Base-by-base conservation (phyloP, 2,888 invertebrate species). In the Clusia tigrina region DNA sequence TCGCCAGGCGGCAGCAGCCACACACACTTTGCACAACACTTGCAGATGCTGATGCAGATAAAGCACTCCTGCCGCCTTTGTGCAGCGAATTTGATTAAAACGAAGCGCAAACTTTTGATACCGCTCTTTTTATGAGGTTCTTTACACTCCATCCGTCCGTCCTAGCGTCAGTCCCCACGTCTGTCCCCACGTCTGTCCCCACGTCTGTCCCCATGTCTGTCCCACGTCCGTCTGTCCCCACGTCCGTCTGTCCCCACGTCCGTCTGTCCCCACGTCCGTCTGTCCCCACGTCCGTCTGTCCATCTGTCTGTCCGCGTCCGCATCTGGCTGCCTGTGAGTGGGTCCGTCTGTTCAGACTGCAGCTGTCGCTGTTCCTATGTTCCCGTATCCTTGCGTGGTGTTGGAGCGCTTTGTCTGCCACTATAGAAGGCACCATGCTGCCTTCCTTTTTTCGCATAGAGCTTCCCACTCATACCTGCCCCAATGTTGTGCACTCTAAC, bases 11-110 rank as follows among this genome's bases (percentile, higher is more conserved):
- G n/a, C n/a, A n/a, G n/a, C n/a, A n/a, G n/a, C n/a, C n/a, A n/a
- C n/a, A n/a, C n/a, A n/a, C n/a, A n/a, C n/a, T n/a, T 32, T 6
- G 32, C 32, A 12, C 32, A 32, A 32, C 32, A 32, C 32, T 32
- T 32, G 6, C n/a, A n/a, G n/a, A n/a, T 32, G 32, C 32, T 9
- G 32, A 32, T 32, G 32, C 32, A 32, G 32, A 32, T 32, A 32
- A 32, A 12, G 32, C 32, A 32, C 32, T 32, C 32, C 32, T 32
- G 6, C 9, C n/a, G 15, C 9, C n/a, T 42, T 42, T 42, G 42
- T 66, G 66, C 65, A 26, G 66, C 58, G 68, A 52, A 68, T 68
- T 68, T 68, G 66, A 68, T 68, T 68, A 68, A 68, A 68, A 66
- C 64, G 66, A 55, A 66, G 64, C 60, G 62, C 32, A 66, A 64